Evolutionary conservation across 2,113 vertebrate genomes (phyloP).

Genomic region (Cichladusa arquata): DNA sequence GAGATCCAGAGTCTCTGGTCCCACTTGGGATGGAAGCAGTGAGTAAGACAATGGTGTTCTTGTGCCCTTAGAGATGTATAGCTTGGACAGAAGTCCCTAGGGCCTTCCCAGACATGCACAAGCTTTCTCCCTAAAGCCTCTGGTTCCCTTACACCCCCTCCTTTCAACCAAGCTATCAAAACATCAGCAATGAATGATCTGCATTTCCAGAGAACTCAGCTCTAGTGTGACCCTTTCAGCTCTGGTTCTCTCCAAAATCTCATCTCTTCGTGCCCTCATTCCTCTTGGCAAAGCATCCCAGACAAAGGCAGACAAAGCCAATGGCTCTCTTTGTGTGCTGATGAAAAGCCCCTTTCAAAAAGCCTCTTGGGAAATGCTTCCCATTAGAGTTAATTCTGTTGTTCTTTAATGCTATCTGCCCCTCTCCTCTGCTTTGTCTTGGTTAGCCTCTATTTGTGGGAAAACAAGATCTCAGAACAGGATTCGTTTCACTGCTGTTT

Average conservation of each 20-base stretch:
- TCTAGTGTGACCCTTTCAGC: not conserved
- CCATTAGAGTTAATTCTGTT: constrained; percentile 22
- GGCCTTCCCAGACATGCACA: not conserved
- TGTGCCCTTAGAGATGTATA: not conserved
- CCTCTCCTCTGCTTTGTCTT: constrained; percentile 31
- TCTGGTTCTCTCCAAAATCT: not conserved
- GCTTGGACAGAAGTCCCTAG: not conserved
- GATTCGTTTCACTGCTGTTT: not conserved
- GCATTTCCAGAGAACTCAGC: not conserved
- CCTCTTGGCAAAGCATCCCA: not conserved
- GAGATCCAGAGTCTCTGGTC: not conserved
- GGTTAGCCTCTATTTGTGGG: not conserved
- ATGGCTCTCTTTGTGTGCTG: not conserved
- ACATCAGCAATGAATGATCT: not conserved
- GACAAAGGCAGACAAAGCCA: constrained; percentile 16
- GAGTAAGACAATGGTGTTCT: not conserved
- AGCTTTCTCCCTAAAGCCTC: not conserved
- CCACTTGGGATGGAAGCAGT: not conserved
- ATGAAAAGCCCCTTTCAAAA: constrained; percentile 40
- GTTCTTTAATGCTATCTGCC: not conserved
- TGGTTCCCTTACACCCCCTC: not conserved
- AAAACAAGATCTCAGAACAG: not conserved
- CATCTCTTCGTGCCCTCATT: not conserved
- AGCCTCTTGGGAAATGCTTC: constrained; percentile 26
- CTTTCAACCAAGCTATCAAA: not conserved